Conservation (phyloP, 2,113 vertebrate genomes). For the Psilopsiagon aymara region DNA sequence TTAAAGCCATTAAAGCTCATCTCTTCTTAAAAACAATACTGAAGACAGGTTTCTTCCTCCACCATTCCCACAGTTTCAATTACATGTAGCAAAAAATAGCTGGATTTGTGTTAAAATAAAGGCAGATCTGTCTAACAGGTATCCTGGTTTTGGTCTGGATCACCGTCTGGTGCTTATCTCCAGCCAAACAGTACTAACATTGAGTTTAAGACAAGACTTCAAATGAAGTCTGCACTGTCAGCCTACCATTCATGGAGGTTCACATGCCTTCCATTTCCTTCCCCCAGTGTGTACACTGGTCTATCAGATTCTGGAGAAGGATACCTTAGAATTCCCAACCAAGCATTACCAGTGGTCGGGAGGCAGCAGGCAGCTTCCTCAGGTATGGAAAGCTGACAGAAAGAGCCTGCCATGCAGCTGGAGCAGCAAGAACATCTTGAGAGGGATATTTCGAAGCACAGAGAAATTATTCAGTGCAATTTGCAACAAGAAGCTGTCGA, state of each 20-base stretch:
- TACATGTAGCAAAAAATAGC: neutral
- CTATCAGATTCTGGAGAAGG: neutral
- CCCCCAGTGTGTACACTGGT: fast-evolving
- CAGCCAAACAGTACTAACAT: neutral
- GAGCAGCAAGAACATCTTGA: neutral
- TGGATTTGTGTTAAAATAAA: neutral
- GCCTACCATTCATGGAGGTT: neutral
- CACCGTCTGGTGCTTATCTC: neutral
- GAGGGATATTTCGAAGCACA: neutral
- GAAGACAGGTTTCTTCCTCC: neutral
- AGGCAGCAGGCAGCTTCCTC: neutral
- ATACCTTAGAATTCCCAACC: neutral
- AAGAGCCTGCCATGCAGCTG: neutral
- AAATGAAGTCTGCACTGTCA: neutral
- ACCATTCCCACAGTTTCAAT: neutral
- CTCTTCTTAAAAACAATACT: neutral
- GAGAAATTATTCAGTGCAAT: neutral
- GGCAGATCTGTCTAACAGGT: neutral
- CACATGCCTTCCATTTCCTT: neutral
- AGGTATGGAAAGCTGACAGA: neutral
- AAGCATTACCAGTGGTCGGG: neutral
- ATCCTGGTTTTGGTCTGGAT: neutral
- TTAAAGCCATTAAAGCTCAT: neutral
- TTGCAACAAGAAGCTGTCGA: neutral
- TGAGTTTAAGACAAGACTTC: neutral